A percentile compares a stretch with the other conserved stretches of the same genome.
Evolutionary conservation across 2,888 invertebrate genomes (phyloP).

Genomic region (Cataglyphis albicans): DNA sequence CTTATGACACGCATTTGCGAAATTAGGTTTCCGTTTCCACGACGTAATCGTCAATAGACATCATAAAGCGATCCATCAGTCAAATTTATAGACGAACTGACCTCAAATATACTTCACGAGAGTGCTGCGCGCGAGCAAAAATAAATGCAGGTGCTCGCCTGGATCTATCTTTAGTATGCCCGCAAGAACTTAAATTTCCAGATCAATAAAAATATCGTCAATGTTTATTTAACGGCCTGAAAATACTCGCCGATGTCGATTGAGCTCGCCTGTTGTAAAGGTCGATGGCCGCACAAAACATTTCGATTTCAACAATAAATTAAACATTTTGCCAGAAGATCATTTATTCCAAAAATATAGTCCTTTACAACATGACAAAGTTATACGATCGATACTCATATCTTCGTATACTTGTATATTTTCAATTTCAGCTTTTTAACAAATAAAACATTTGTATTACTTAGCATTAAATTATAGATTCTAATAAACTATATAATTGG

Average conservation of each 20-base stretch:
- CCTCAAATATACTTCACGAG: constrained; percentile 13
- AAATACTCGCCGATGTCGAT: constrained; percentile 20
- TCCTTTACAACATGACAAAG: constrained; percentile 27
- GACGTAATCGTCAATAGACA: neutral
- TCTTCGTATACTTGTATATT: neutral
- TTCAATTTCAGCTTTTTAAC: constrained; percentile 32
- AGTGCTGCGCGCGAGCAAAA: constrained; percentile 27
- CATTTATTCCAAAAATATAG: constrained; percentile 69
- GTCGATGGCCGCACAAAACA: neutral
- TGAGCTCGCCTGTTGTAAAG: constrained; percentile 4
- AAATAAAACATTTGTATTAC: neutral
- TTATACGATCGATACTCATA: neutral
- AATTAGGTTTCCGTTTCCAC: constrained; percentile 12
- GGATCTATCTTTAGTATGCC: constrained; percentile 42
- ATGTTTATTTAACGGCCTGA: constrained; percentile 50
- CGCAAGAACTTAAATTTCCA: constrained; percentile 34
- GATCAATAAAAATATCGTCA: constrained; percentile 35
- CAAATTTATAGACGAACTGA: constrained; percentile 18
- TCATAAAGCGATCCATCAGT: constrained; percentile 2
- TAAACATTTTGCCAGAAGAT: constrained; percentile 16
- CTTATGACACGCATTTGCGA: constrained; percentile 2
- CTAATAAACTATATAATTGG: neutral
- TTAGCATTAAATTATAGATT: neutral
- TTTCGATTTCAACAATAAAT: neutral
- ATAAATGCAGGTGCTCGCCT: constrained; percentile 40